phyloP scores from a whole-genome alignment of 2,797 vertebrate species.

The Pseudopleuronectes americanus region DNA sequence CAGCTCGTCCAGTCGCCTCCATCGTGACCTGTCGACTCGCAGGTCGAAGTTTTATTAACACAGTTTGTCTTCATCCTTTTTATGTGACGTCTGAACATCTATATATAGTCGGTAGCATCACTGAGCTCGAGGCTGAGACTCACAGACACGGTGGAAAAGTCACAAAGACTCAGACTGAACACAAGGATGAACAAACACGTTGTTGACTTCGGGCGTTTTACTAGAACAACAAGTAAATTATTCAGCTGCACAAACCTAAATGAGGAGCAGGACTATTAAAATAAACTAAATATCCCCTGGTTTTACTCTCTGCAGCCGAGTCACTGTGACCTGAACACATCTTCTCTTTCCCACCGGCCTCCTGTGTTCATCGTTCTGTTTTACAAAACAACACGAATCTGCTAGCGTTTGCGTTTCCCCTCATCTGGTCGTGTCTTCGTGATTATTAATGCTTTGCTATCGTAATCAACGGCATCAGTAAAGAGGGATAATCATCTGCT shows the following conservation, averaged over 20 bases:
- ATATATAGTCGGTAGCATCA: no score
- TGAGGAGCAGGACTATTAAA: not conserved
- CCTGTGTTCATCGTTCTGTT: conserved; percentile 26
- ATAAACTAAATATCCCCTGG: not conserved
- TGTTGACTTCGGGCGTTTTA: not conserved
- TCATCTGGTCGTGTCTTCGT: not conserved
- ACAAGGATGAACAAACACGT: no score
- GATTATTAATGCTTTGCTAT: conserved; percentile 24
- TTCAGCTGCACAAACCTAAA: not conserved
- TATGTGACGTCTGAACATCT: no score
- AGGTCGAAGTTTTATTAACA: no score
- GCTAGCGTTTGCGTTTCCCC: conserved; percentile 20
- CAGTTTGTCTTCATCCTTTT: no score
- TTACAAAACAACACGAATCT: conserved; percentile 21
- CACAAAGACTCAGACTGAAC: not conserved
- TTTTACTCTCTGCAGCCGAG: not conserved
- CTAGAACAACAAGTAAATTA: not conserved
- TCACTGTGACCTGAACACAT: conserved; percentile 5
- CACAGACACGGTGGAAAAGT: not conserved
- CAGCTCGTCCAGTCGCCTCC: no score
- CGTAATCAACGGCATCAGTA: conserved; percentile 57
- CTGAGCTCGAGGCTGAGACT: no score
- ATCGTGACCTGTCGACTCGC: no score
- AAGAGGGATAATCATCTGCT: conserved; percentile 66
- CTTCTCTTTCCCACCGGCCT: not conserved